These are phyloP conservation scores for Umimayanthus kanabou DNA, from an alignment of 92 coral and sea anemone genomes.

Conservation along the genomic window DNA sequence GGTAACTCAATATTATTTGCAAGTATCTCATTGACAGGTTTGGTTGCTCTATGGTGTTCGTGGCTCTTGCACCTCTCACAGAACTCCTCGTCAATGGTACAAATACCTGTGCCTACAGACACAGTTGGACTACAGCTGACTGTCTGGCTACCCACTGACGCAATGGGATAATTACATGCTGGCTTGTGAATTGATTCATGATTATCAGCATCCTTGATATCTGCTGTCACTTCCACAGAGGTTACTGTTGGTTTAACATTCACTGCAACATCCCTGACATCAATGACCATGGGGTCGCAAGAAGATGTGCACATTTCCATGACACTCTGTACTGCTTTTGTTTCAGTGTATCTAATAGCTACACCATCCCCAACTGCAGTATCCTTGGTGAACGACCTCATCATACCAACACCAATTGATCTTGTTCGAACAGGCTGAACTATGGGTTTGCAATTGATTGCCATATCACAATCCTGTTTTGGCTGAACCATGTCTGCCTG, in stretches of 20 bases:
- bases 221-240: constrained; percentile 60
- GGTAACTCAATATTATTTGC: constrained; percentile 79
- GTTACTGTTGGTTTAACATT: constrained; percentile 52
- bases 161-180: not conserved
- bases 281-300: constrained; percentile 55
- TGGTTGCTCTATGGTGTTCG: constrained; percentile 50
- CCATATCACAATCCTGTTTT: not conserved
- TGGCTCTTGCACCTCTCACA: constrained; percentile 64
- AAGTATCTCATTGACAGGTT: constrained; percentile 83
- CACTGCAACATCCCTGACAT: constrained; percentile 54
- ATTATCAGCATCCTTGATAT: constrained; percentile 6
- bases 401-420: constrained; percentile 94
- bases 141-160: constrained; percentile 69
- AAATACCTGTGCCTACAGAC: constrained; percentile 89
- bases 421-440: constrained; percentile 58
- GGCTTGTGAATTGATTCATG: not conserved
- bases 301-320: constrained; percentile 49
- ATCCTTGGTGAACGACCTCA: constrained; percentile 84
- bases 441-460: not conserved
- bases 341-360: constrained; percentile 55
- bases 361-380: constrained; percentile 76
- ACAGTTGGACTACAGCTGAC: constrained; percentile 47
- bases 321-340: constrained; percentile 56
- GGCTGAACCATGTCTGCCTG: not conserved
- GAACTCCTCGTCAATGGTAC: constrained; percentile 81